Percentiles rank a stretch among this genome's conserved stretches.
phyloP scores from a whole-genome alignment of 2,888 invertebrate genomes.

The Drosophila cognata region DNA sequence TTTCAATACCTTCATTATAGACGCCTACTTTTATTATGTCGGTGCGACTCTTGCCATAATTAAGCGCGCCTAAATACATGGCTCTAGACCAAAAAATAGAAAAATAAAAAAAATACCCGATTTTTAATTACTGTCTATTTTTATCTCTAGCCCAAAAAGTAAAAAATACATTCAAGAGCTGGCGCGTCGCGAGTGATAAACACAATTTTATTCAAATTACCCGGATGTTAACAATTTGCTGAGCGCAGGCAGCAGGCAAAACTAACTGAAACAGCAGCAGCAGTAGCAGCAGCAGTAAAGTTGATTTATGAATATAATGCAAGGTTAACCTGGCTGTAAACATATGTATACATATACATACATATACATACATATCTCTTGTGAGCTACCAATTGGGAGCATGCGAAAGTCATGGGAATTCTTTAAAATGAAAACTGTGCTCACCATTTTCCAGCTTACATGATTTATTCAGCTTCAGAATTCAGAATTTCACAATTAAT shows the following conservation, averaged over 20 bases:
- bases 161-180: slow-evolving; percentile 17
- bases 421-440: not conserved
- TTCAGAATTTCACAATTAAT: not conserved
- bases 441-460: not conserved
- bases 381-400: slow-evolving; percentile 13
- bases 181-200: slow-evolving; percentile 49
- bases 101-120: slow-evolving; percentile 31
- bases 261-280: slow-evolving; percentile 8
- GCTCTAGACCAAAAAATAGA: slow-evolving; percentile 5
- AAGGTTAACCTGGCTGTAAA: slow-evolving; percentile 19
- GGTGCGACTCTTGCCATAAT: slow-evolving; percentile 49
- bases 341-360: not conserved
- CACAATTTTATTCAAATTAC: slow-evolving; percentile 75
- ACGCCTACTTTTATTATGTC: slow-evolving; percentile 36
- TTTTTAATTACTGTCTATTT: slow-evolving; percentile 70
- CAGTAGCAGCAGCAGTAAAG: slow-evolving; percentile 15
- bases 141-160: slow-evolving; percentile 10
- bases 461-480: not conserved
- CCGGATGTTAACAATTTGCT: slow-evolving; percentile 78
- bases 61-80: slow-evolving; percentile 77
- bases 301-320: slow-evolving; percentile 76
- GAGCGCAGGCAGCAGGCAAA: slow-evolving; percentile 24
- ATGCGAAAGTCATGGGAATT: slow-evolving; percentile 31
- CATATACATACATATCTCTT: not conserved
- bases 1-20: slow-evolving; percentile 73